phyloP scores from a whole-genome alignment of 2,113 vertebrate genomes.

The Oncorhynchus nerka region DNA sequence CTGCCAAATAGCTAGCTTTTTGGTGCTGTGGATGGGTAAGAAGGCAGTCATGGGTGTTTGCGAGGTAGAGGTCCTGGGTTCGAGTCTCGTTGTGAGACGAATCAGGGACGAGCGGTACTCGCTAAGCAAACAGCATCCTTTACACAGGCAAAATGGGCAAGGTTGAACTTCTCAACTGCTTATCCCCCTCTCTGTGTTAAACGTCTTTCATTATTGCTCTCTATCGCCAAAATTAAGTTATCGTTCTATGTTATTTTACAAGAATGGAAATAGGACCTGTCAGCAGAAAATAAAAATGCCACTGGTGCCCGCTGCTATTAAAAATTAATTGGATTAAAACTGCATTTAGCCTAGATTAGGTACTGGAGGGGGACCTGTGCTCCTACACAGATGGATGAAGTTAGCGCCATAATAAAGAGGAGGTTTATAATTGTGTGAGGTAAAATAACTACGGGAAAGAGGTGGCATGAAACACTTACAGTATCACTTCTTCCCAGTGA shows the following conservation, averaged over 20 bases:
- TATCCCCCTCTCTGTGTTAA: slow-evolving; percentile 35
- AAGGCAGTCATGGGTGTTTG: too few species aligned
- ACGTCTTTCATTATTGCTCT: slow-evolving; percentile 53
- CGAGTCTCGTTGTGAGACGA: too few species aligned
- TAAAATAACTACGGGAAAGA: slow-evolving; percentile 23
- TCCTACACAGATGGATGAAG: slow-evolving; percentile 67
- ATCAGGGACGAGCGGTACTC: too few species aligned
- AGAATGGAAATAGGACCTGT: slow-evolving; percentile 55
- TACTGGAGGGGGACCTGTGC: slow-evolving; percentile 52
- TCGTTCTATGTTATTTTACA: slow-evolving; percentile 53
- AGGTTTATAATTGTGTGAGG: slow-evolving; percentile 48
- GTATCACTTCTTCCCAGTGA: slow-evolving; percentile 27
- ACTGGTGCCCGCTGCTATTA: slow-evolving; percentile 48
- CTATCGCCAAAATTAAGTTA: slow-evolving; percentile 58
- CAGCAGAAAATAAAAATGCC: slow-evolving; percentile 66
- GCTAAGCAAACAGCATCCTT: too few species aligned
- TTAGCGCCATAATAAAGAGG: slow-evolving; percentile 42
- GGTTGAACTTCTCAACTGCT: too few species aligned
- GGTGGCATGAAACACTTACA: slow-evolving; percentile 33
- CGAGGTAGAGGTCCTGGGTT: too few species aligned
- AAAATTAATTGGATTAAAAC: slow-evolving; percentile 69
- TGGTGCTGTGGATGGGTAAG: too few species aligned
- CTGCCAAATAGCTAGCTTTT: too few species aligned
- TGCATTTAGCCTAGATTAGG: slow-evolving; percentile 65
- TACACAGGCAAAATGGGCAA: too few species aligned